Evolutionary conservation across 2,113 vertebrate species (phyloP).

Genomic region (Trematomus loennbergii): DNA sequence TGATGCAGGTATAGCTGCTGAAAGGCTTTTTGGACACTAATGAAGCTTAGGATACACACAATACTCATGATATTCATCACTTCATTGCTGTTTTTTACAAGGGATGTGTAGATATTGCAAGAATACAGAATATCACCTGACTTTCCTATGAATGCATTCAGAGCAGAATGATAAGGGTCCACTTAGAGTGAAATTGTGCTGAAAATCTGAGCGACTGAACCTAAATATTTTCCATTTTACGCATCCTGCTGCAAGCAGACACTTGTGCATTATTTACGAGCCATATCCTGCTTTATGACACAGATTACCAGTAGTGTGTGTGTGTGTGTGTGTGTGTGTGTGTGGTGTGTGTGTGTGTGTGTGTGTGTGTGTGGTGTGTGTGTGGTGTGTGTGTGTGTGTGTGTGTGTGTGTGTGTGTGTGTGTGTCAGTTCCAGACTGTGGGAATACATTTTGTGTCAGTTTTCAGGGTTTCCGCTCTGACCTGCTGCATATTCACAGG

Average conservation of each 20-base stretch:
- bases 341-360: conserved; percentile 11
- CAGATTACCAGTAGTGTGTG: conserved; percentile 70
- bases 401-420: conserved; percentile 2
- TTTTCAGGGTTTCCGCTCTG: conserved; percentile 51
- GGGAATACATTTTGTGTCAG: conserved; percentile 56
- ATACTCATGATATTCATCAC: neutral
- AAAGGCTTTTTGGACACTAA: neutral
- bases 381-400: conserved; percentile 40
- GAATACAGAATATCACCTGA: neutral
- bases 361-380: conserved; percentile 31
- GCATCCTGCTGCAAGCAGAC: conserved; percentile 69
- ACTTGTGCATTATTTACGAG: conserved; percentile 74
- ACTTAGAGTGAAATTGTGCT: conserved; percentile 53
- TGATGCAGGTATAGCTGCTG: no score
- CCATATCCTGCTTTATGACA: conserved; percentile 65
- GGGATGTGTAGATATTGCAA: neutral
- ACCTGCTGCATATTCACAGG: conserved; percentile 66
- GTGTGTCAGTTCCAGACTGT: conserved; percentile 50
- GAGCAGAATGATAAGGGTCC: conserved; percentile 18
- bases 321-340: conserved; percentile 40
- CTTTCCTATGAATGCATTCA: neutral
- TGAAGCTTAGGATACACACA: neutral
- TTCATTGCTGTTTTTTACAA: no score
- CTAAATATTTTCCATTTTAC: conserved; percentile 77
- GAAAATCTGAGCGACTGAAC: conserved; percentile 58